phyloP scores from a whole-genome alignment of 2,113 vertebrate species.

The Salvator merianae region DNA sequence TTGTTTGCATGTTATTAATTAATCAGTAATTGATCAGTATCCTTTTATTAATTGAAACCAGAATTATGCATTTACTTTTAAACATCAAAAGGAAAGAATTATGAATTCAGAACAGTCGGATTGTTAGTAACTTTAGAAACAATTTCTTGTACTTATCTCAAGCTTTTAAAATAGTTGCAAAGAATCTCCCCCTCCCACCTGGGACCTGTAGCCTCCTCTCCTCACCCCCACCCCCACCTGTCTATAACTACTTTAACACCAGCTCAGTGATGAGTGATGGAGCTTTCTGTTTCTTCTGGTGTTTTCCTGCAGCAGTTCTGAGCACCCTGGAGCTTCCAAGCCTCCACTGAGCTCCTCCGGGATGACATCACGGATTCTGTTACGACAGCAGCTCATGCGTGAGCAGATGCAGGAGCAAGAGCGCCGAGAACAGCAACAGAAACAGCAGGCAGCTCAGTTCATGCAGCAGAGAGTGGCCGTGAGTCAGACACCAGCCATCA shows the following conservation, averaged over 20 bases:
- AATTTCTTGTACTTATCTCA: constrained; percentile 26
- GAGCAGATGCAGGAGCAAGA: constrained; percentile 85
- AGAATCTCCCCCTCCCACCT: constrained; percentile 6
- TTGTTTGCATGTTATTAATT: background rate
- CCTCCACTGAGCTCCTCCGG: constrained; percentile 86
- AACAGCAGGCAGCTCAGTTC: constrained; percentile 82
- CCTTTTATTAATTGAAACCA: constrained; percentile 40
- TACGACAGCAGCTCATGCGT: constrained; percentile 86
- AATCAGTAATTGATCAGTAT: constrained; percentile 32
- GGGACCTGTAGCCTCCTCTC: background rate
- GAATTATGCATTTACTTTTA: constrained; percentile 14
- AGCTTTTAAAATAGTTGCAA: background rate
- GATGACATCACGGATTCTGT: constrained; percentile 87
- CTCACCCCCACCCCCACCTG: background rate
- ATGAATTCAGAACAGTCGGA: constrained; percentile 48
- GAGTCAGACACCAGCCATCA: constrained; percentile 86
- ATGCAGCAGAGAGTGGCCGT: constrained; percentile 80
- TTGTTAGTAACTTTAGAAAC: constrained; percentile 46
- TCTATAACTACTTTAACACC: constrained; percentile 18
- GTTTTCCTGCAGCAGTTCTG: constrained; percentile 80
- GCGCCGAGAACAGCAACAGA: constrained; percentile 88
- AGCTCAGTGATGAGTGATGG: constrained; percentile 55
- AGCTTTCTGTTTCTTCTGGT: constrained; percentile 63
- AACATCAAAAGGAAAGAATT: background rate
- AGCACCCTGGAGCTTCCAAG: constrained; percentile 86